Evolutionary conservation across 2,888 invertebrate species (phyloP), one percentile per base, ranked within the genome.

Genomic region (Leucoma salicis): DNA sequence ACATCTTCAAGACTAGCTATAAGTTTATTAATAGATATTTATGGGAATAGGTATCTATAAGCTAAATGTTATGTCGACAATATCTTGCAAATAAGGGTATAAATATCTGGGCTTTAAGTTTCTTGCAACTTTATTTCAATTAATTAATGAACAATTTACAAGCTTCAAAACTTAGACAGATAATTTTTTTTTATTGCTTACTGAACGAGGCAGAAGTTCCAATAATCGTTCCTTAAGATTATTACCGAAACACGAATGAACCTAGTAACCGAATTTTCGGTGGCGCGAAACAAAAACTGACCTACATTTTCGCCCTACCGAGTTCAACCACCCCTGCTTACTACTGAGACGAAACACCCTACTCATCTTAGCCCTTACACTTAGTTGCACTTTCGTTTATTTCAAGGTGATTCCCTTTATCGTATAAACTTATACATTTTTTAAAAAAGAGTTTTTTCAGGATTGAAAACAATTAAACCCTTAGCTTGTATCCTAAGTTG

Each of bases 281-380:
- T 77, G 80, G 80, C 84, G 87, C 85, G 82, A 84, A 87, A 88
- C 89, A 88, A 89, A 88, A 89, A 86, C 86, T 88, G 89, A 89
- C 89, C 89, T 87, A 89, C 82, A 85, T 88, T 64, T 68, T 80
- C 84, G 82, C 87, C 87, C 85, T 77, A 78, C 74, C 66, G 82
- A 78, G 87, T 87, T 88, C 87, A 86, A 66, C 85, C 85, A 87
- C 88, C 88, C 88, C 86, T 71, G 78, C 70, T 70, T 70, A 61
- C 70, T 42, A 53, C 59, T 63, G 75, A 78, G 78, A 71, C 81
- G 74, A 63, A 63, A 67, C 71, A 82, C 83, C 84, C 80, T 72
- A 74, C 70, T n/a, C 6, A 74, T 73, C 70, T 81, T 80, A 81
- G 75, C 81, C 82, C 79, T 82, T 75, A 66, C 57, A 61, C 63